Percentiles rank a stretch among this genome's conserved stretches.
Evolutionary conservation across 2,113 vertebrate species (phyloP).

Genomic region (Coracopsis vasa): DNA sequence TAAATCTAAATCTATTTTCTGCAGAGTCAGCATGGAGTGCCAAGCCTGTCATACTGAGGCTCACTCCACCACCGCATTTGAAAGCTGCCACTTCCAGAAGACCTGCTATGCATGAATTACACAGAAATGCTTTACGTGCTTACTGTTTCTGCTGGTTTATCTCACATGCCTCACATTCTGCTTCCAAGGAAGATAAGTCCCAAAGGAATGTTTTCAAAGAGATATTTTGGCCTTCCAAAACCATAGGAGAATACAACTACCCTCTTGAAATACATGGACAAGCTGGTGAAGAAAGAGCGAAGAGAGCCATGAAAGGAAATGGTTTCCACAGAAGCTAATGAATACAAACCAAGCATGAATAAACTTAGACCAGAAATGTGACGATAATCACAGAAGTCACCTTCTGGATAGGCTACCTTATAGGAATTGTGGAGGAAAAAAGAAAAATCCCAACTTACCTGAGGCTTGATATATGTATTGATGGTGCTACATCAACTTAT

Average conservation of each 20-base stretch:
- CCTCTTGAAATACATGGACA: not conserved
- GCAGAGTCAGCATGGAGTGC: not conserved
- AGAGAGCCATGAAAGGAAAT: not conserved
- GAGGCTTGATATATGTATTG: not conserved
- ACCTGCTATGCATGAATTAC: not conserved
- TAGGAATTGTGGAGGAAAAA: not conserved
- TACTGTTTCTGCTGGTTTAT: not conserved
- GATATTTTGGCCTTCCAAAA: not conserved
- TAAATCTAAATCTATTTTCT: not conserved
- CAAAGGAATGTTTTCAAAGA: not conserved
- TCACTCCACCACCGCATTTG: not conserved
- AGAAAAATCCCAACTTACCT: not conserved
- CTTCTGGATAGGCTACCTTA: not conserved
- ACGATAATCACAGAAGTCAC: not conserved
- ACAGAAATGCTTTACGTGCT: not conserved
- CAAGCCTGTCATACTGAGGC: not conserved
- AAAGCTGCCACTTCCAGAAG: not conserved
- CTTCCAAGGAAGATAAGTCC: not conserved
- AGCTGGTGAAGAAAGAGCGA: not conserved
- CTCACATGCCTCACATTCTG: accelerated
- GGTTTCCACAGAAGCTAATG: not conserved
- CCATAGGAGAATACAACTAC: not conserved
- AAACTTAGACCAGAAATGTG: not conserved
- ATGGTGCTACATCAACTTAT: not conserved
- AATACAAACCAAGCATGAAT: not conserved